Evolutionary conservation across 2,888 invertebrate species (phyloP).

Genomic region (Metellina segmentata): DNA sequence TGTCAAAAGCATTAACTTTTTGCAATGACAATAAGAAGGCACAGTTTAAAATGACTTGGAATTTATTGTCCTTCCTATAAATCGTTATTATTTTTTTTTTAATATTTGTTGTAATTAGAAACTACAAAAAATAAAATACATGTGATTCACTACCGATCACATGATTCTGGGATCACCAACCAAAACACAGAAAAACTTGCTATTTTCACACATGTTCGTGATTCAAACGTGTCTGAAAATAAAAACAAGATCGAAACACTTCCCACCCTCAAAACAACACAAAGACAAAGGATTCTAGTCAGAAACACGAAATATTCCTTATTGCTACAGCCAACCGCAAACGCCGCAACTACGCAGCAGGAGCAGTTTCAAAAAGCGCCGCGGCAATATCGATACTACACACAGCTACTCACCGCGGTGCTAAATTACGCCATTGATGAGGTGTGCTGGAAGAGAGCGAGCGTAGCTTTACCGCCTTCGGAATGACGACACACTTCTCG

Average conservation of each 20-base stretch:
- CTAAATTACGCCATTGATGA: slow-evolving; percentile 76
- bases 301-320: background rate
- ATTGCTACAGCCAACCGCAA: background rate
- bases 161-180: slow-evolving; percentile 1
- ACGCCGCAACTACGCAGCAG: slow-evolving; percentile 52
- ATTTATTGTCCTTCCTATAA: too few relatives aligned
- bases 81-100: too few relatives aligned
- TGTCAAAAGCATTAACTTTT: too few relatives aligned
- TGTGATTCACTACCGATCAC: too few relatives aligned
- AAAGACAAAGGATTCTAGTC: background rate
- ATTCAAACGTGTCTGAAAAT: too few relatives aligned
- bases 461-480: slow-evolving; percentile 35
- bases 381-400: slow-evolving; percentile 61
- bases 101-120: too few relatives aligned
- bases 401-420: slow-evolving; percentile 64
- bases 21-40: too few relatives aligned
- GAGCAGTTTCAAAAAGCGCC: slow-evolving; percentile 59
- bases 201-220: too few relatives aligned
- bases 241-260: too few relatives aligned
- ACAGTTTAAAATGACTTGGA: too few relatives aligned
- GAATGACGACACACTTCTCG: slow-evolving; percentile 70
- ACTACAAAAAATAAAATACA: too few relatives aligned
- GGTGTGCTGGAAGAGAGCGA: slow-evolving; percentile 25
- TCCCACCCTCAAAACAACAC: background rate
- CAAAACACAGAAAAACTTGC: background rate